Base-by-base conservation (phyloP, 2,113 vertebrate genomes). In the Rhea americana region DNA sequence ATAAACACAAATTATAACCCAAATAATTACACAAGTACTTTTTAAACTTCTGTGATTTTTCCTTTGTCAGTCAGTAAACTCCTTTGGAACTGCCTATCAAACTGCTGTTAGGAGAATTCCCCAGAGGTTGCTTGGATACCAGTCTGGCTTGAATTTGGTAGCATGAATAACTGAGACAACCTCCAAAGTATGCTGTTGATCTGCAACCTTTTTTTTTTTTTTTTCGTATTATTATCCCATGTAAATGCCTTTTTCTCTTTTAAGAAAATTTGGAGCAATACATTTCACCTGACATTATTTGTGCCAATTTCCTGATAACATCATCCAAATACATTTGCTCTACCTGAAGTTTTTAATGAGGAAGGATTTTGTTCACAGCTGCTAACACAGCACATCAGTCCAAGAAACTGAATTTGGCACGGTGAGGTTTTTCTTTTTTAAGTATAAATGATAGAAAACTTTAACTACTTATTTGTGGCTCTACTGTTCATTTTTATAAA, bases 261-360 rank as follows among this genome's bases (percentile, higher is more conserved):
- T 55, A 51, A 41, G 56, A 61, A 51, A 43, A 51, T 74, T 91
- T 82, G 20, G 89, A 72, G 55, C 45, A 90, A 59, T 65, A 72
- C 51, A 87, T 89, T 87, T 85, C 87, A 70, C 65, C 55, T 92
- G 50, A 65, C 83, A 76, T 91, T 41, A 72, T 94, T 78, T 87
- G n/a, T 91, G 39, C 56, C 77, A 85, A 47, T 26, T 82, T 58
- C 53, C 28, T 93, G 48, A 45, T 62, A 93, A 63, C 65, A 81
- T 47, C 41, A 78, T 77, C 62, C 59, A 89, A 93, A 90, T 70
- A 56, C 53, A 68, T 25, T 53, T 58, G 18, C 12, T 86, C n/a
- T 88, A 88, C 92, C 94, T 91, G 51, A 48, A 91, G 82, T 24
- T 94, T 91, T 95, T 93, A 95, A 96, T 86, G 89, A 96, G 82